Evolutionary conservation across 37 sponge, comb jelly and placozoan genomes (phyloP).

Genomic region (Haliclona indistincta): DNA sequence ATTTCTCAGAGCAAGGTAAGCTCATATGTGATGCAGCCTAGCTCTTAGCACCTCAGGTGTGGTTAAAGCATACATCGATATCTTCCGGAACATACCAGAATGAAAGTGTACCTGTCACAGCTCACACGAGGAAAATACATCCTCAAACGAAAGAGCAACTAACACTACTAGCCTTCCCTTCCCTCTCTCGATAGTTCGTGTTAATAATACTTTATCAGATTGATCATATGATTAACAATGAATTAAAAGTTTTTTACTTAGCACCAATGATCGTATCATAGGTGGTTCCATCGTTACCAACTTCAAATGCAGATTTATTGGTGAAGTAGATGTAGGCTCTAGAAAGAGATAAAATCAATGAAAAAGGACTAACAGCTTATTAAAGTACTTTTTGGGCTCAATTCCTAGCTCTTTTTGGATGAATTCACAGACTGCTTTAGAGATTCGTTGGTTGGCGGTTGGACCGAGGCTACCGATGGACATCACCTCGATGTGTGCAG

Average conservation of each 20-base stretch:
- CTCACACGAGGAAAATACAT: constrained; percentile 67
- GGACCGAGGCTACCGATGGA: constrained; percentile 49
- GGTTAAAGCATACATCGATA: constrained; percentile 65
- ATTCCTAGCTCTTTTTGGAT: constrained; percentile 29
- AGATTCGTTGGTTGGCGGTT: constrained; percentile 40
- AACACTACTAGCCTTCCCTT: background rate
- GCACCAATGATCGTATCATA: constrained; percentile 2
- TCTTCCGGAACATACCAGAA: constrained; percentile 72
- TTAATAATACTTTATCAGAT: background rate
- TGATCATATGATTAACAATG: background rate
- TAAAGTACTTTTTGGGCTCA: constrained; percentile 23
- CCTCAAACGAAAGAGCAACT: constrained; percentile 18
- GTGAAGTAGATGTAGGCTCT: constrained; percentile 32
- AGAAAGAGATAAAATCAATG: no score
- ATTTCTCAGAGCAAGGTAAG: constrained; percentile 69
- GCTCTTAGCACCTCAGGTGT: constrained; percentile 20
- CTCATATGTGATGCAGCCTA: background rate
- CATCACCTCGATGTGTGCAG: constrained; percentile 20
- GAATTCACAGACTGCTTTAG: constrained; percentile 18
- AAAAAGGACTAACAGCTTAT: background rate
- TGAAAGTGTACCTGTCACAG: constrained; percentile 70
- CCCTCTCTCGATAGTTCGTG: background rate
- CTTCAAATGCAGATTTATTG: constrained; percentile 15
- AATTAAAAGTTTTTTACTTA: no score
- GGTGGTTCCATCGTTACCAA: constrained; percentile 29